These are phyloP conservation scores for Aspidiotus destructor DNA, from an alignment of 2,888 invertebrate genomes.

Conservation along the genomic window DNA sequence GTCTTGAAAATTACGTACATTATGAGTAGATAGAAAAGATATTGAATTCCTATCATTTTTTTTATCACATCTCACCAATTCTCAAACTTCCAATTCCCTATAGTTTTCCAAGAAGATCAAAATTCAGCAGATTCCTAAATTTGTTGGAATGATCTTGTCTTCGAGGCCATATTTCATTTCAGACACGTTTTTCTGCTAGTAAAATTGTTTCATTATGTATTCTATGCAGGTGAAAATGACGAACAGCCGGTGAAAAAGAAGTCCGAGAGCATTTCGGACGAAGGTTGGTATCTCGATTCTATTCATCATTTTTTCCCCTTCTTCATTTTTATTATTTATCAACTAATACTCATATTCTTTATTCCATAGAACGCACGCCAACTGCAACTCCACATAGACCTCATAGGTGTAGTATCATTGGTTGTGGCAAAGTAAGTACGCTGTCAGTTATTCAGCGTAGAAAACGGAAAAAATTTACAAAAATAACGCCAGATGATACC, in stretches of 20 bases:
- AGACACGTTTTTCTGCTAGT: no score
- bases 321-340: background rate
- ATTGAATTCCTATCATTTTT: no score
- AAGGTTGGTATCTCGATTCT: slow-evolving; percentile 37
- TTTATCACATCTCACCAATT: no score
- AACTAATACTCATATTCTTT: slow-evolving; percentile 2
- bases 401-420: slow-evolving; percentile 79
- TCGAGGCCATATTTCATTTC: no score
- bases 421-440: slow-evolving; percentile 65
- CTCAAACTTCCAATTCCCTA: no score
- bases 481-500: no score
- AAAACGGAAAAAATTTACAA: background rate
- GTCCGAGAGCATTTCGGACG: slow-evolving; percentile 42
- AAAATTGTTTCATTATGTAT: background rate
- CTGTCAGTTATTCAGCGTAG: background rate
- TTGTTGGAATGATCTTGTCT: no score
- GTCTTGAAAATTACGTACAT: no score
- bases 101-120: no score
- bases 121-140: no score
- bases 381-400: slow-evolving; percentile 42
- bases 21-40: no score
- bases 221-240: slow-evolving; percentile 39
- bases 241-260: slow-evolving; percentile 27
- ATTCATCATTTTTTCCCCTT: background rate
- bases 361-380: slow-evolving; percentile 20